Percentiles rank a stretch among this genome's conserved stretches.
These are phyloP conservation scores for Sebastes fasciatus DNA, from an alignment of 2,113 vertebrate genomes.

Conservation along the genomic window DNA sequence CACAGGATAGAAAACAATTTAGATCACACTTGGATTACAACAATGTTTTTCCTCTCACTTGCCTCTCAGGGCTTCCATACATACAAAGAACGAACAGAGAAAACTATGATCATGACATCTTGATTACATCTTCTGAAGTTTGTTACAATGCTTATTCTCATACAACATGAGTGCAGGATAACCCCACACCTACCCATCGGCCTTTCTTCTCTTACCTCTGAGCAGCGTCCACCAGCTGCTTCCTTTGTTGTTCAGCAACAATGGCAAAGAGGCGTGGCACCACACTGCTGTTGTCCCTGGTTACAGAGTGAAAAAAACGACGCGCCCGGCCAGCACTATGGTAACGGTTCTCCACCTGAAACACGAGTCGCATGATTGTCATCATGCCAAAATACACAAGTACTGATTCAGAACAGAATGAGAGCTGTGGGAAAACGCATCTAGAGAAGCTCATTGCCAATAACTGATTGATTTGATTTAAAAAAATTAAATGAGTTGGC, in stretches of 20 bases:
- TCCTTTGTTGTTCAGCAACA: conserved; percentile 91
- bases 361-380: conserved; percentile 11
- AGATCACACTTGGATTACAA: neutral
- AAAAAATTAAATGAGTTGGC: neutral
- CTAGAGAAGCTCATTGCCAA: neutral
- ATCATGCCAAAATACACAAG: neutral
- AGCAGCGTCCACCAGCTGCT: conserved; percentile 88
- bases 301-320: conserved; percentile 89
- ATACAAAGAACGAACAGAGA: neutral
- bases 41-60: neutral
- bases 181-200: neutral
- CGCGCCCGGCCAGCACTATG: conserved; percentile 90
- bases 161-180: neutral
- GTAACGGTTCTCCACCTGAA: conserved; percentile 87
- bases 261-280: conserved; percentile 93
- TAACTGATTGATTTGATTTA: neutral
- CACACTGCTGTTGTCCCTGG: conserved; percentile 80
- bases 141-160: neutral
- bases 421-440: neutral
- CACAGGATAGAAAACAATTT: neutral
- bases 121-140: neutral
- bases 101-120: neutral
- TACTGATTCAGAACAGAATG: neutral
- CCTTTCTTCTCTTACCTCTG: conserved; percentile 85
- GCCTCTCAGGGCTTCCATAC: neutral